These are phyloP conservation scores for Crypturellus tataupa DNA, from an alignment of 2,797 vertebrate genomes.

Conservation along the genomic window DNA sequence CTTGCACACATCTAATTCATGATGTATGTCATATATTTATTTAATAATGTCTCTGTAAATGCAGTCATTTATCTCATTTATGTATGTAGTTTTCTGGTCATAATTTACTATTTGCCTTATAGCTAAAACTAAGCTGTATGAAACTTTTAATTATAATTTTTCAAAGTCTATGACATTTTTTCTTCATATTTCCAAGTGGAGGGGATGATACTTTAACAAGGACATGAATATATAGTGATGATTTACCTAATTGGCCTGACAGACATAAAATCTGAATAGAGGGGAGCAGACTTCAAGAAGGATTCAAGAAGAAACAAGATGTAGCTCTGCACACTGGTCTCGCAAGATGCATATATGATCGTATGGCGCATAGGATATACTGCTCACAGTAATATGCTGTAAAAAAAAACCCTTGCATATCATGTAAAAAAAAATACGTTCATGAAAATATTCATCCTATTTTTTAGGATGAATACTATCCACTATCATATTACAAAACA, in stretches of 20 bases:
- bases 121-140: not conserved
- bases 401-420: not conserved
- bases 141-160: slow-evolving; percentile 39
- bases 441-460: not conserved
- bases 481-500: not conserved
- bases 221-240: not conserved
- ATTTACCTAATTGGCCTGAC: not conserved
- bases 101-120: not conserved
- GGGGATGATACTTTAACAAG: not conserved
- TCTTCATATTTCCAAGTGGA: not conserved
- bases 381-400: not conserved
- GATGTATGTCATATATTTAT: not conserved
- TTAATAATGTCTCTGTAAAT: slow-evolving; percentile 23
- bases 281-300: not conserved
- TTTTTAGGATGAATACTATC: too few species aligned
- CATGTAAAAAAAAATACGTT: not conserved
- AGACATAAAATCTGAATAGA: not conserved
- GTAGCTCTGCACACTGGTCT: not conserved
- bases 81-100: slow-evolving; percentile 6
- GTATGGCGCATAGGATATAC: not conserved
- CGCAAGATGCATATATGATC: not conserved
- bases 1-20: slow-evolving; percentile 7
- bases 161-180: not conserved
- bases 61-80: slow-evolving; percentile 44
- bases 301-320: not conserved